Evolutionary conservation across 1,140 invertebrate genomes (phyloP), one percentile per base, ranked within the genome.

Genomic region (Tetramorium alpestre): DNA sequence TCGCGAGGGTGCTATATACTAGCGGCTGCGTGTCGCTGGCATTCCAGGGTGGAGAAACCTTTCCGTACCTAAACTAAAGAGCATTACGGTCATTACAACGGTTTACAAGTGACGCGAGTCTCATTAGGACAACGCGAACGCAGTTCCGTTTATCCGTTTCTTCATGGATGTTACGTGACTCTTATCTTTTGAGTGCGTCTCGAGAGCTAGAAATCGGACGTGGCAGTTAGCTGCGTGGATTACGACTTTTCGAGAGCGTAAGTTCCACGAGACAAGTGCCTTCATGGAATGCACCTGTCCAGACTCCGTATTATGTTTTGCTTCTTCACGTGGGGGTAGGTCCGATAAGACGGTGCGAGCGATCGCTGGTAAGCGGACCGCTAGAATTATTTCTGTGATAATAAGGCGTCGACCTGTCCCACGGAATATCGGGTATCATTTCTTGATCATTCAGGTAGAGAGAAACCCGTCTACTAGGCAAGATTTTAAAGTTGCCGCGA

Each of bases 401-500:
- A 88, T 88, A 88, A 65, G 81, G 54, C 54, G 54, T 62, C 47
- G 69, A 78, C 87, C 81, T 85, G 80, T 16, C 67, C 38, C 8
- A 80, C 75, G 33, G 81, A 82, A 60, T 88, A 80, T 88, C 72
- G 33, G 60, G 13, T 89, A 78, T 87, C 67, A 16, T 78, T 89
- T 69, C 38, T 72, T 38, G 28, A 28, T 58, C 80, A 28, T 28
- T 75, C 60, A 22, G 44, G 58, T 70, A 44, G 51, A 54, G 78
- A 82, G 69, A 84, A 60, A 75, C 11, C 16, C n/a, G 25, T 51
- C 28, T 28, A 49, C 67, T 7, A 4, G 11, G 38, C 44, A 69
- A 69, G 41, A 62, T 38, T 84, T 25, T 16, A 18, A 60, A 44
- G 41, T 6, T 58, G 41, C 38, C 13, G 33, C 49, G 33, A 22